Evolutionary conservation across 2,797 vertebrate species (phyloP).

Genomic region (Anableps anableps): DNA sequence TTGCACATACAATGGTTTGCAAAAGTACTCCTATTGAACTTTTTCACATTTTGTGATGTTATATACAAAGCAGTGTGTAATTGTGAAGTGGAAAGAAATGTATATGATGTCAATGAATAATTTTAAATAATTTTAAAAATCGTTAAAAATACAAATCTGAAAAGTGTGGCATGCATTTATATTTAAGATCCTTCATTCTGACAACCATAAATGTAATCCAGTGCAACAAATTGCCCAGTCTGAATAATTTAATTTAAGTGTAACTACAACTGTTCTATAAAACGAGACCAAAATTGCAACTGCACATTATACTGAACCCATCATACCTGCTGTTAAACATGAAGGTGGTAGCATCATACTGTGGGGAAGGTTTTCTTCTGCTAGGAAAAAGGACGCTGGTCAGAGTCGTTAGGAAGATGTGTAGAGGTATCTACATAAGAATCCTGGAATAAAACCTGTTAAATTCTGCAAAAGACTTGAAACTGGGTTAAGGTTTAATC

Average conservation of each 20-base stretch:
- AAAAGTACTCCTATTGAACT: not conserved
- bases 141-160: not conserved
- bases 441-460: not conserved
- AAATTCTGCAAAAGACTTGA: not conserved
- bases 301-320: too few relatives aligned
- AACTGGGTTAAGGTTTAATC: not conserved
- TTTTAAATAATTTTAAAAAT: not conserved
- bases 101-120: not conserved
- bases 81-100: not conserved
- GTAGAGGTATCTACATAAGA: not conserved
- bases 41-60: not conserved
- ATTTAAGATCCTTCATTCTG: not conserved
- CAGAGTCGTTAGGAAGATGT: not conserved
- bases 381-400: not conserved
- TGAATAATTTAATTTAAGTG: not conserved
- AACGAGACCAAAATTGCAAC: too few relatives aligned
- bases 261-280: not conserved
- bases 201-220: not conserved
- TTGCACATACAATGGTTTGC: not conserved
- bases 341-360: not conserved
- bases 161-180: not conserved
- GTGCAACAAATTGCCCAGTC: not conserved
- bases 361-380: not conserved
- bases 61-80: not conserved
- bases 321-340: too few relatives aligned